These are phyloP conservation scores for Eupristina koningsbergeri DNA, from an alignment of 1,140 invertebrate species.

Conservation along the genomic window DNA sequence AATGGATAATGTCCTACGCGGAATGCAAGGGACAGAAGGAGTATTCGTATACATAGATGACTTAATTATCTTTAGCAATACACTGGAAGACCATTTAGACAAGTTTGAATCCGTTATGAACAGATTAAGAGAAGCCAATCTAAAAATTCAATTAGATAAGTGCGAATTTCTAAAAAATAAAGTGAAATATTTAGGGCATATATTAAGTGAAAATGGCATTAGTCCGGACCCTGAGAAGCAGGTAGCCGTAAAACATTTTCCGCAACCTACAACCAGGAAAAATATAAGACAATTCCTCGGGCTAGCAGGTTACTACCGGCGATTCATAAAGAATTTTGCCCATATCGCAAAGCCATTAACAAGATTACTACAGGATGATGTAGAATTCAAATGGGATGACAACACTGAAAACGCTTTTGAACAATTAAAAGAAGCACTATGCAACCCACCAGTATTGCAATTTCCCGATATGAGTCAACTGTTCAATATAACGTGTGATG, in stretches of 20 bases:
- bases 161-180: too few species aligned
- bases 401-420: slow-evolving; percentile 38
- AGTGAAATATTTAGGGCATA: too few species aligned
- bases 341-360: slow-evolving; percentile 63
- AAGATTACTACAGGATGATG: slow-evolving; percentile 56
- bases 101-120: neutral
- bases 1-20: too few species aligned
- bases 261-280: slow-evolving; percentile 8
- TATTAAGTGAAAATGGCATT: slow-evolving; percentile 18
- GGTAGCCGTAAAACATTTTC: slow-evolving; percentile 8
- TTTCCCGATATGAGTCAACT: slow-evolving; percentile 57
- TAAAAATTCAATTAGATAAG: too few species aligned
- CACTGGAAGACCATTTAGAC: slow-evolving; percentile 16
- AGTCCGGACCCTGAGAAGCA: slow-evolving; percentile 4
- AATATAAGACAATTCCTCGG: slow-evolving; percentile 25
- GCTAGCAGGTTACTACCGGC: slow-evolving; percentile 54
- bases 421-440: slow-evolving; percentile 54
- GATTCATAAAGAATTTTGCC: slow-evolving; percentile 56
- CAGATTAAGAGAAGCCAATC: neutral
- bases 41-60: slow-evolving; percentile 39
- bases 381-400: slow-evolving; percentile 51
- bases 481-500: slow-evolving; percentile 54
- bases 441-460: slow-evolving; percentile 48
- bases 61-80: slow-evolving; percentile 6
- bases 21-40: too few species aligned